Evolutionary conservation across 2,888 invertebrate genomes (phyloP), one percentile per base, ranked within the genome.

Genomic region (Chymomyza fuscimana): DNA sequence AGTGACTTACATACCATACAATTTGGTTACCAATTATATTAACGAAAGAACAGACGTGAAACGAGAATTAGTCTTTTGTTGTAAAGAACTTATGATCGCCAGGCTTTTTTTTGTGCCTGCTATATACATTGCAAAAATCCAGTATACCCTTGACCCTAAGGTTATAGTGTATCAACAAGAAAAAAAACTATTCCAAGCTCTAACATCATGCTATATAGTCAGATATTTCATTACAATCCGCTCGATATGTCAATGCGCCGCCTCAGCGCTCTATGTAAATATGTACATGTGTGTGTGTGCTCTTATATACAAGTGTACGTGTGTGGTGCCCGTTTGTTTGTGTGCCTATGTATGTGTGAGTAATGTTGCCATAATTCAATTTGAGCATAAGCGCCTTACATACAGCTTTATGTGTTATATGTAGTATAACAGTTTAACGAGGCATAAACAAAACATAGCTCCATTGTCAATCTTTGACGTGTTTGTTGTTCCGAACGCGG

Each of bases 201-300:
- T n/a, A 54, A 19, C 16, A 22, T 22, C 68, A 54, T 19, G 60
- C n/a, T 36, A 36, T 36, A 16, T 80, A 77, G 74, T 80, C 74
- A 79, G 79, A 81, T 85, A 87, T 87, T 85, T 86, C 86, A 85
- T 80, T 84, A 75, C 86, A 78, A 80, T 78, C 79, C 84, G 88
- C 84, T 79, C 84, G 88, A 84, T 86, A 81, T 83, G 82, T 84
- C 86, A 77, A 71, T 75, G 60, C 68, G 69, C 58, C 58, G 12
- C 10, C 58, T 63, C 63, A 66, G 66, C 40, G 36, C 5, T 6
- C 40, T 32, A 32, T 9, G 32, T 32, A 32, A 7, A 5, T 32
- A 59, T 36, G 62, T 77, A 54, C 58, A 19, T 29, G 10, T 58
- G 29, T 60, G 50, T 65, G 40, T 61, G 16, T 63, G 51, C 4